Conservation (phyloP, 92 coral and sea anemone genomes). For the Phymanthus crucifer region DNA sequence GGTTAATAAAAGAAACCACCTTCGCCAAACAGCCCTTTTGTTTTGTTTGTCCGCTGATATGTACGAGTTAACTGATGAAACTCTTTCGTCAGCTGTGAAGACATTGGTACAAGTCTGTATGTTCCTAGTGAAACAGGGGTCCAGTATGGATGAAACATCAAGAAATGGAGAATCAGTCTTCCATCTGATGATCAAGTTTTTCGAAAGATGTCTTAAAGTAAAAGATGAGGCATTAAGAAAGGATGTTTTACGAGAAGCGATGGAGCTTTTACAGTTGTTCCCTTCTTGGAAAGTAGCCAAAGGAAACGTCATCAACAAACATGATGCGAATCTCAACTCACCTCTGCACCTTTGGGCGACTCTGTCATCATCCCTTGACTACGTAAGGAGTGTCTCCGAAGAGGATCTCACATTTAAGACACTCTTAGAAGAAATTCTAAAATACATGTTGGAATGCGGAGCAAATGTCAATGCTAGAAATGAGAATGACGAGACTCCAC, state of each 20-base stretch:
- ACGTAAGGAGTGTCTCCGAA: not conserved
- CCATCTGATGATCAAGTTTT: not conserved
- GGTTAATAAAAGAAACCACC: not conserved
- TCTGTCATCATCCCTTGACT: not conserved
- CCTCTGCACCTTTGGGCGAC: slow-evolving; percentile 12
- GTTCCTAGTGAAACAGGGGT: not conserved
- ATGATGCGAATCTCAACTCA: not conserved
- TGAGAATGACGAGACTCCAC: slow-evolving; percentile 7
- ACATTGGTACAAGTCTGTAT: not conserved
- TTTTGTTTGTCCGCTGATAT: not conserved
- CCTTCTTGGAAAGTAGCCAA: not conserved
- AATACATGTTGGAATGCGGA: slow-evolving; percentile 1
- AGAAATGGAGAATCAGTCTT: not conserved
- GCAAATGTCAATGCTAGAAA: slow-evolving; percentile 10
- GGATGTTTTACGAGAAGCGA: not conserved
- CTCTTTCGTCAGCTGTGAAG: not conserved
- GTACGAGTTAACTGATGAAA: not conserved
- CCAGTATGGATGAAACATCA: not conserved
- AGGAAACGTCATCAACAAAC: not conserved
- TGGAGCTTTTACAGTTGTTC: not conserved
- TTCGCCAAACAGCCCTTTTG: not conserved
- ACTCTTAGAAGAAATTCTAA: not conserved
- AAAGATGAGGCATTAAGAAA: not conserved
- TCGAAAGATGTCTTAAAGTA: not conserved
- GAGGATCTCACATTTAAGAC: not conserved